Base-by-base conservation (phyloP, 2,113 vertebrate species). In the Chroicocephalus ridibundus region DNA sequence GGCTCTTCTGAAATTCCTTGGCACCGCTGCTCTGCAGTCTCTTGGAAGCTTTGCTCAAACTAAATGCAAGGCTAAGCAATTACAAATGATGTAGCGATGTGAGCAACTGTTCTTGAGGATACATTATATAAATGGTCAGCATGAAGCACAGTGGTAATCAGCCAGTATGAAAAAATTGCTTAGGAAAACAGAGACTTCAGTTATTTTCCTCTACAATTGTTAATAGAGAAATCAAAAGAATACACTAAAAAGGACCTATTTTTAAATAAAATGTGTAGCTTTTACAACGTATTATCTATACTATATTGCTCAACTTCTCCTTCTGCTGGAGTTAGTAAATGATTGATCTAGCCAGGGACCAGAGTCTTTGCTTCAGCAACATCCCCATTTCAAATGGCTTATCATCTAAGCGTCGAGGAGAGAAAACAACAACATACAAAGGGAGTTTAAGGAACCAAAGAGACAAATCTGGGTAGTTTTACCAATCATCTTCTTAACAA, bases 1-100 rank as follows among this genome's bases (percentile, higher is more conserved):
- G 62, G 24, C 15, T 90, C 9, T 91, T 94, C 58, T 66, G 46
- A 81, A 95, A 80, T 91, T 82, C 65, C 40, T 89, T 96, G 96
- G 60, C 80, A 74, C 46, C 0, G 0, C 15, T 80, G 62, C 62
- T 91, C 70, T 79, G 40, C 26, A 77, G 32, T 19, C 46, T 51
- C 62, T 82, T 96, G 88, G 81, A 89, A 95, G 26, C 21, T 47
- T 60, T 60, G 26, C 47, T 83, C 44, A 86, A 91, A 34, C 69
- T 91, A 81, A 79, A 81, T 84, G 65, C 77, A 91, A 93, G 36
- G 70, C 55, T 86, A 82, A 92, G 76, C 65, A 92, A 91, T 82
- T 94, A 71, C 14, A 88, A 93, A 70, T 65, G n/a, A 85, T 54
- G 55, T 51, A 80, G 62, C 46, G 57, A 83, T 70, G n/a, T 57